These are phyloP conservation scores for Seira sanloemensis DNA, from an alignment of 2,888 invertebrate species.

Conservation along the genomic window DNA sequence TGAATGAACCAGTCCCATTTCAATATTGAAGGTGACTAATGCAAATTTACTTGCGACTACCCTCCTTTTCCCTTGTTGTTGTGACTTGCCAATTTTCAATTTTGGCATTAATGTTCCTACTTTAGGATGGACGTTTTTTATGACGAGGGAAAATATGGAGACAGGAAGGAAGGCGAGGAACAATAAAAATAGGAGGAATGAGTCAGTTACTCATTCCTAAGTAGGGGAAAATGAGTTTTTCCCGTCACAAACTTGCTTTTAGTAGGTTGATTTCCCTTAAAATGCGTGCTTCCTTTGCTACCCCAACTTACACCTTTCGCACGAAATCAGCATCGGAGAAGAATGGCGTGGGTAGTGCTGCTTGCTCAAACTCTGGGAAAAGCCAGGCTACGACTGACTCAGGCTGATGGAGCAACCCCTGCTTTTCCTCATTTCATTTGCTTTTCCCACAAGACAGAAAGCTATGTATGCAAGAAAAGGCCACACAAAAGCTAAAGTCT, in stretches of 20 bases:
- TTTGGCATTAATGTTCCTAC: not conserved
- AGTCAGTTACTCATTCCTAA: conserved; percentile 7
- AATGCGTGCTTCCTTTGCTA: not conserved
- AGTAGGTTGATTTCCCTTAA: not conserved
- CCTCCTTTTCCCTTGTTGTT: not conserved
- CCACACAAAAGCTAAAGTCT: not conserved
- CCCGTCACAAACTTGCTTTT: not conserved
- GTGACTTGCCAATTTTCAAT: not conserved
- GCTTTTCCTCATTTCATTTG: not conserved
- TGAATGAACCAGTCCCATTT: too few species aligned
- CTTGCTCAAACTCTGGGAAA: conserved; percentile 3
- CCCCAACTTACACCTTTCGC: not conserved
- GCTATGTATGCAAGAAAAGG: not conserved
- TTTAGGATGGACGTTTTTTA: conserved; percentile 11
- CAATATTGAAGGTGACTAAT: too few species aligned
- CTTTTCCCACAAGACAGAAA: not conserved
- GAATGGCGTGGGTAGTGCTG: not conserved
- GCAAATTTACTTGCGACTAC: not conserved
- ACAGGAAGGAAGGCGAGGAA: not conserved
- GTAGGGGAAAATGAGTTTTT: conserved; percentile 11
- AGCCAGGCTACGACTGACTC: not conserved
- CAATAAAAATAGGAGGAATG: not conserved
- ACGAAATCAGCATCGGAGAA: not conserved
- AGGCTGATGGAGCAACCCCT: not conserved
- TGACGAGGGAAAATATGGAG: not conserved